These are phyloP conservation scores for Rhipidura dahli DNA, from an alignment of 2,113 vertebrate species.

Conservation along the genomic window DNA sequence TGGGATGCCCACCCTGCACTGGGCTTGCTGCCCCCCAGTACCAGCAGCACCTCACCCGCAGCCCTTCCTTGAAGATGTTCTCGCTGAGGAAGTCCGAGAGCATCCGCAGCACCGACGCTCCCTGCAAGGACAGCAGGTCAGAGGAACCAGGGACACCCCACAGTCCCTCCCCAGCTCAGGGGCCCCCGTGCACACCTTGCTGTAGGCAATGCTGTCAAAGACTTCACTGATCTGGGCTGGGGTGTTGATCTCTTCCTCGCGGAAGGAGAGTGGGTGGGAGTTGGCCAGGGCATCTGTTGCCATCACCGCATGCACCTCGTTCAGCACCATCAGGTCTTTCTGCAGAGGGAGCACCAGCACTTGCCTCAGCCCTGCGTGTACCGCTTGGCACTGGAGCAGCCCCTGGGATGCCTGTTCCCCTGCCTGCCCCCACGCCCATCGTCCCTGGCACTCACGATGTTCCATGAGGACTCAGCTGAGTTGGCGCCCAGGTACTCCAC, in stretches of 20 bases:
- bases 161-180: background rate
- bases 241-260: slow-evolving; percentile 77
- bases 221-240: slow-evolving; percentile 86
- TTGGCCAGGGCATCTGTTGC: slow-evolving; percentile 80
- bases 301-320: slow-evolving; percentile 83
- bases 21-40: background rate
- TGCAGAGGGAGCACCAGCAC: background rate
- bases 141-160: background rate
- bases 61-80: slow-evolving; percentile 78
- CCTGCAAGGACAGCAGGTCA: slow-evolving; percentile 67
- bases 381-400: background rate
- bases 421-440: accelerated
- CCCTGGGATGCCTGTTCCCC: accelerated
- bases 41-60: slow-evolving; percentile 79
- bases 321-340: slow-evolving; percentile 84
- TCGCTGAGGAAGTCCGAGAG: slow-evolving; percentile 87
- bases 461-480: slow-evolving; percentile 69
- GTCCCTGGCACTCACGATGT: slow-evolving; percentile 72
- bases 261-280: slow-evolving; percentile 87
- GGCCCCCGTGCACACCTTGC: slow-evolving; percentile 75
- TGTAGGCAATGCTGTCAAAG: slow-evolving; percentile 90
- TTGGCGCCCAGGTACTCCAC: slow-evolving; percentile 84
- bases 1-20: background rate
- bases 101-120: slow-evolving; percentile 89
- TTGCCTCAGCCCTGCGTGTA: accelerated